Evolutionary conservation across 2,113 vertebrate species (phyloP), one percentile per base, ranked within the genome.

Genomic region (Apeltes quadracus): DNA sequence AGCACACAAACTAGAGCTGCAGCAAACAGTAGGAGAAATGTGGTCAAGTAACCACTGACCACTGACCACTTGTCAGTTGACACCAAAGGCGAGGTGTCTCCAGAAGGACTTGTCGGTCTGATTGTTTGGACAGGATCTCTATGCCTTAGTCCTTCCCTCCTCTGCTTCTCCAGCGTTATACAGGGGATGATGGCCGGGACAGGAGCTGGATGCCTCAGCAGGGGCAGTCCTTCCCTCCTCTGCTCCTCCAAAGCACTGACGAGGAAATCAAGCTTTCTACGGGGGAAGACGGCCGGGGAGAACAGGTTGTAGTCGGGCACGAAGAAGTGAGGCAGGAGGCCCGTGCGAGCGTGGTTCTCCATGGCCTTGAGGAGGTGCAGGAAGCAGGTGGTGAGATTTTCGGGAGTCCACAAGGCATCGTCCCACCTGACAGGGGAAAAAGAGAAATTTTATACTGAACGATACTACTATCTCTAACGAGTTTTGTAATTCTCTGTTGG

Each of bases 311-410:
- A 80, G 4, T 15, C 48, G 0, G 85, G 83, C 23, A 86, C 77
- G 4, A 93, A 93, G 82, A 93, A 93, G 82, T 93, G 90, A 16
- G 85, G 84, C 16, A 94, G 91, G 7, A 39, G 7, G 12, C 82
- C 83, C 0, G 3, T 54, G n/a, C 32, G 56, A 2, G 68, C 88
- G 2, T 88, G 74, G 29, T 56, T 32, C 64, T 92, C 81, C 54
- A 93, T 88, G 13, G 77, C 83, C 13, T 0, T 2, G 27, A 91
- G 34, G 39, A 93, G 88, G n/a, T 70, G 36, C 75, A 92, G 59
- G 53, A 94, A 92, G 68, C 91, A 90, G 71, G 13, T 0, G 0
- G 87, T 66, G 16, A 92, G 80, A 11, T 85, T 14, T 0, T 27
- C 70, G n/a, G 18, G 71, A 3, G 59, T n/a, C 92, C 93, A 92